phyloP scores from a whole-genome alignment of 2,888 invertebrate genomes.

The Geophilus truncorum region DNA sequence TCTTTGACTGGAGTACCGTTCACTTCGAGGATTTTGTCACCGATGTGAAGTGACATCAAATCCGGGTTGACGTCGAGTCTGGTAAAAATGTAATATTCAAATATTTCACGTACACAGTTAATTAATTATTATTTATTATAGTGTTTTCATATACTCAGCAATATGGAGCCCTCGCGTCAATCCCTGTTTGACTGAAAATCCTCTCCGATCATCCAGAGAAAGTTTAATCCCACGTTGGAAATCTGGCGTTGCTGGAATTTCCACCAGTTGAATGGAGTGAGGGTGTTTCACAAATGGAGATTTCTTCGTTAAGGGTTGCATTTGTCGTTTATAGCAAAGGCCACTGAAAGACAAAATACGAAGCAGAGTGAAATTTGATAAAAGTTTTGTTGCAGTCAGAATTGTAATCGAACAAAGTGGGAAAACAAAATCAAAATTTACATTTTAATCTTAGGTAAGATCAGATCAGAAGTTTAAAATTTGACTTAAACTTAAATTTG shows the following conservation, averaged over 20 bases:
- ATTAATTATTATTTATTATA: neutral
- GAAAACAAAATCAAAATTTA: too few relatives aligned
- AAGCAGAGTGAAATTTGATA: neutral
- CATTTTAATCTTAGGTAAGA: too few relatives aligned
- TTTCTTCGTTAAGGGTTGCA: constrained; percentile 58
- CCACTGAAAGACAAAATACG: constrained; percentile 57
- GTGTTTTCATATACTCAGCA: constrained; percentile 48
- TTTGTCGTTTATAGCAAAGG: constrained; percentile 67
- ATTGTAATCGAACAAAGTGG: too few relatives aligned
- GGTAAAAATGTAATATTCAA: constrained; percentile 41
- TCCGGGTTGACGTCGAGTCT: constrained; percentile 78
- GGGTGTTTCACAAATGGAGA: constrained; percentile 52
- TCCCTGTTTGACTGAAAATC: constrained; percentile 45
- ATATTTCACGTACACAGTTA: neutral
- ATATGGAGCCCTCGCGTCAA: constrained; percentile 62
- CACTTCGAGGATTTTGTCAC: constrained; percentile 88
- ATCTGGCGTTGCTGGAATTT: constrained; percentile 62
- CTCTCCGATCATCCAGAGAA: constrained; percentile 55
- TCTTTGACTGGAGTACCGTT: constrained; percentile 83
- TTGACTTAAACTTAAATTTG: too few relatives aligned
- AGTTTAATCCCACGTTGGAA: constrained; percentile 59
- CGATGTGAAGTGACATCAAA: constrained; percentile 77
- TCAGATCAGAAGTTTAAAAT: too few relatives aligned
- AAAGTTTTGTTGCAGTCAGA: too few relatives aligned
- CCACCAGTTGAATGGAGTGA: constrained; percentile 78